Base-by-base conservation (phyloP, 2,113 vertebrate genomes). In the Columbina picui region DNA sequence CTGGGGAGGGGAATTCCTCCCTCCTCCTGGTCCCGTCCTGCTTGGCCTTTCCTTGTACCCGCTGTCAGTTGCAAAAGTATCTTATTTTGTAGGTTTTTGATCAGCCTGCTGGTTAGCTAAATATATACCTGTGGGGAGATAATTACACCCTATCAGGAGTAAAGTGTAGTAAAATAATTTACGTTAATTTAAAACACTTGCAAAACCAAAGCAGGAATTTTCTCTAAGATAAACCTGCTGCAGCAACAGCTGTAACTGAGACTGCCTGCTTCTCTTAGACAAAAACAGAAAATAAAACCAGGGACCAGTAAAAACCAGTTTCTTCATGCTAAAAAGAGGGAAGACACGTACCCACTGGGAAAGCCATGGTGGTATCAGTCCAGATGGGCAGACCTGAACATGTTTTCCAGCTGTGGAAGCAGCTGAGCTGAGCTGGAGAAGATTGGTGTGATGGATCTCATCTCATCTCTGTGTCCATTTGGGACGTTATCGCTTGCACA, bases 121-220 rank as follows among this genome's bases (percentile, higher is more conserved):
- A 96, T 93, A 92, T 94, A 87, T 89, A 94, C 95, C 93, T 96
- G 95, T 91, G 95, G 93, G 93, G 96, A 95, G 81, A 79, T 96
- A 96, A 97, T 97, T 96, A 95, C 65, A 96, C 56, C 84, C 89
- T 97, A 95, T 95, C 87, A 83, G 84, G 94, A 83, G 91, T 89
- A 96, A 96, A 94, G 78, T 84, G 61, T 94, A 87, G 87, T 89
- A 95, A 96, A 96, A 96, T 96, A 96, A 91, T 89, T 56, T 82
- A 87, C 74, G 1, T 89, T 97, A 92, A 97, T 94, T 45, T 93
- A 96, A 95, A 93, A 91, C 89, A 71, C 57, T 94, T 91, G 61
- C 74, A 96, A 95, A 96, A 82, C 64, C 65, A 89, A 93, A 91
- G 93, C 74, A 93, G 78, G 84, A 57, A 50, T 96, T 96, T 94